Evolutionary conservation across 2,888 invertebrate genomes (phyloP), one percentile per base, ranked within the genome.

Genomic region (Acrobasis repandana): DNA sequence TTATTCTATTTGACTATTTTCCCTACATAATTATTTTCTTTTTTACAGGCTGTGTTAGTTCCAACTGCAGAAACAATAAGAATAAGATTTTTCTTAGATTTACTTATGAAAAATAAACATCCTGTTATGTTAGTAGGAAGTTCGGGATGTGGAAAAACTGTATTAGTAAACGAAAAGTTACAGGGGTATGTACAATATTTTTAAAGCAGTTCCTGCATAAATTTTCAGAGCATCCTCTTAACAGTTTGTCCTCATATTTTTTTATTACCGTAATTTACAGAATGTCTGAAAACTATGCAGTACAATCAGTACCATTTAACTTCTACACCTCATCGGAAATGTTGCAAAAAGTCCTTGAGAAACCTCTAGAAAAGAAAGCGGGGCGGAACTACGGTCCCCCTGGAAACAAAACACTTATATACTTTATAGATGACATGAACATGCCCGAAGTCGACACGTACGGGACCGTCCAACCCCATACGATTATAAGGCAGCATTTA

Each of bases 361-460:
- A 97, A 80, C 97, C 98, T 8, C 84, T 99, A 63, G 99, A 99
- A 84, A 99, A 99, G 91, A 99, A 99, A 85, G 98, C 98, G 10
- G 97, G 97, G 9, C 93, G 98, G 67, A 98, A 98, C 88, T 99
- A 96, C 77, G 99, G 98, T 0, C 99, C 99, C 14, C 98, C 98
- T 0, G 98, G 98, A 14, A 98, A 95, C 75, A 98, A 98, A 86
- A 97, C 96, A 0, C 92, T 99, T 49, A 95, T 99, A 65, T 99
- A 98, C 84, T 99, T 99, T 80, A 96, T 99, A 64, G 99, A 99
- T 79, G 99, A 99, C 77, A 96, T 99, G 96, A 99, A 99, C 80
- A 99, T 99, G 98, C 98, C 99, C 0, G 98, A 98, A 93, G 97
- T 97, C 18, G 93, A 94, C 68, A 67, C 94, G 43, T 99, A 99